Conservation (phyloP, 2,888 invertebrate genomes). For the Bedellia somnulentella region DNA sequence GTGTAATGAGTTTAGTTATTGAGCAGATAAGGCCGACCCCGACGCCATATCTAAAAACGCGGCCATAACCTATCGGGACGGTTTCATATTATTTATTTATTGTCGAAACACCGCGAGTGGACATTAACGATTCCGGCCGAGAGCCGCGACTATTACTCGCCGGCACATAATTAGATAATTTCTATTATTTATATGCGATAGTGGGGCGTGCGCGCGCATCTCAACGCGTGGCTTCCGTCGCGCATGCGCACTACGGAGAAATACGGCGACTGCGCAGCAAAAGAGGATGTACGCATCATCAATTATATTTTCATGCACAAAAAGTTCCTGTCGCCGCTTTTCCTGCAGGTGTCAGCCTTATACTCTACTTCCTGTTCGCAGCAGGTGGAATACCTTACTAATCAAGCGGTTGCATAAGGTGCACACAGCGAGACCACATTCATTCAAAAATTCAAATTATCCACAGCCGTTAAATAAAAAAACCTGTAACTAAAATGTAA, state of each 20-base stretch:
- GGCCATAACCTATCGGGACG: conserved; percentile 37
- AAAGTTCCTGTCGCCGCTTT: conserved; percentile 40
- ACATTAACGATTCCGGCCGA: conserved; percentile 39
- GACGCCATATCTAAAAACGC: conserved; percentile 28
- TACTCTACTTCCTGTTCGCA: too few relatives aligned
- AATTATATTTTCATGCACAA: conserved; percentile 9
- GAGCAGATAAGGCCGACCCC: conserved; percentile 47
- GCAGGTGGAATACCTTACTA: too few relatives aligned
- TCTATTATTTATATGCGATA: conserved; percentile 57
- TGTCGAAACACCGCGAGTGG: conserved; percentile 18
- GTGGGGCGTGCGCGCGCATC: conserved; percentile 30
- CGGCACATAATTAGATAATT: conserved; percentile 54
- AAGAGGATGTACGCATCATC: conserved; percentile 36
- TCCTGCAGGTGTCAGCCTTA: conserved; percentile 28
- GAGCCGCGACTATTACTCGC: conserved; percentile 29
- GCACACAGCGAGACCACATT: too few relatives aligned
- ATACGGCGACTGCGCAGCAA: conserved; percentile 28
- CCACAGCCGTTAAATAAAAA: too few relatives aligned
- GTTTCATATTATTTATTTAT: conserved; percentile 33
- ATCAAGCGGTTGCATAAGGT: too few relatives aligned
- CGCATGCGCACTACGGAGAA: conserved; percentile 32
- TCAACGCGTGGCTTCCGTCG: conserved; percentile 41
- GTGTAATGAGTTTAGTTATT: conserved; percentile 24
- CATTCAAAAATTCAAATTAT: too few relatives aligned
- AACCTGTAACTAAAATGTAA: too few relatives aligned